Percentiles rank a stretch among this genome's conserved stretches.
Conservation (phyloP, 2,113 vertebrate species). For the Gobius niger region DNA sequence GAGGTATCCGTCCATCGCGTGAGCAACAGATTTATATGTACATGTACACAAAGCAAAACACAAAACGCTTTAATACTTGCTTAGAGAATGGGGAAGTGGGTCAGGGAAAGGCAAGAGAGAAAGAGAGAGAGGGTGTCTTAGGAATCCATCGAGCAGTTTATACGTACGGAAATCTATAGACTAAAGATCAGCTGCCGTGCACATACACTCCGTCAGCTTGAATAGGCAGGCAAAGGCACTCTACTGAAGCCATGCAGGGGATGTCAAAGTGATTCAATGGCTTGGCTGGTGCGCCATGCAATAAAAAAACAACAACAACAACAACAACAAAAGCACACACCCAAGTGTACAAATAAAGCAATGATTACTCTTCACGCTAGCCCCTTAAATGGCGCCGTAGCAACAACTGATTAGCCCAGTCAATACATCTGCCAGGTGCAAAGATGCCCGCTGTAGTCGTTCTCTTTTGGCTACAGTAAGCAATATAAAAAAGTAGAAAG, state of each 20-base stretch:
- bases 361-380: slow-evolving; percentile 67
- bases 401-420: slow-evolving; percentile 66
- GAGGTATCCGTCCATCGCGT: slow-evolving; percentile 22
- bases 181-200: slow-evolving; percentile 66
- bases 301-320: slow-evolving; percentile 22
- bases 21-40: slow-evolving; percentile 21
- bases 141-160: slow-evolving; percentile 66
- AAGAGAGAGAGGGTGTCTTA: slow-evolving; percentile 22
- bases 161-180: slow-evolving; percentile 69
- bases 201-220: slow-evolving; percentile 58
- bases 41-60: slow-evolving; percentile 36
- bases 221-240: slow-evolving; percentile 53
- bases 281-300: slow-evolving; percentile 39
- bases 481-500: slow-evolving; percentile 7
- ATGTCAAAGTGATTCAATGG: slow-evolving; percentile 54
- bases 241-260: slow-evolving; percentile 48
- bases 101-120: slow-evolving; percentile 33
- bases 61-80: slow-evolving; percentile 33
- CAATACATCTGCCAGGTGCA: slow-evolving; percentile 69
- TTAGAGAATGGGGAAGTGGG: slow-evolving; percentile 53
- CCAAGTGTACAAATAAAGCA: slow-evolving; percentile 53
- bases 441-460: slow-evolving; percentile 32
- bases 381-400: slow-evolving; percentile 64
- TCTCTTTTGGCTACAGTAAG: slow-evolving; percentile 52
- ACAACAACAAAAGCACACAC: slow-evolving; percentile 12